Evolutionary conservation across 2,797 vertebrate species (phyloP).

Genomic region (Arctocebus calabarensis): DNA sequence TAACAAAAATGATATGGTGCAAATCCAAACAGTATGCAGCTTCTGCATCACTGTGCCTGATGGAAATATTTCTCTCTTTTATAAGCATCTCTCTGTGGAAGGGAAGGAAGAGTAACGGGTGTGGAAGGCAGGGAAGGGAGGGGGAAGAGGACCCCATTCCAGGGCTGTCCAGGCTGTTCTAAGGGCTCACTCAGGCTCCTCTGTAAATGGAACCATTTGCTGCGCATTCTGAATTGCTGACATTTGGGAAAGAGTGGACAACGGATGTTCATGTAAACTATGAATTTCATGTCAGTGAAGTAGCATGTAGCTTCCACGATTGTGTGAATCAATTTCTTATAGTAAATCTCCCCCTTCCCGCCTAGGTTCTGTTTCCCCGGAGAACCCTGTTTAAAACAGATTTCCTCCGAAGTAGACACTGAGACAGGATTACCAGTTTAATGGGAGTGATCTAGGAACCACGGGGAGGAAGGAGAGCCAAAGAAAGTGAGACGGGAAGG

Average conservation of each 20-base stretch:
- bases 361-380: background rate
- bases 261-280: slow-evolving; percentile 82
- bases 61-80: slow-evolving; percentile 28
- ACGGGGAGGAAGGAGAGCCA: background rate
- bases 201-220: slow-evolving; percentile 82
- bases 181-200: slow-evolving; percentile 74
- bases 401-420: background rate
- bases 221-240: slow-evolving; percentile 73
- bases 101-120: background rate
- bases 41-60: background rate
- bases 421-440: background rate
- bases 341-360: background rate
- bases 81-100: slow-evolving; percentile 16
- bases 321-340: background rate
- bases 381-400: background rate
- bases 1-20: slow-evolving; percentile 34
- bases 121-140: background rate
- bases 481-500: background rate
- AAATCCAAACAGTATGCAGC: slow-evolving; percentile 50
- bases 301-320: slow-evolving; percentile 71
- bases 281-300: slow-evolving; percentile 85
- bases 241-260: slow-evolving; percentile 79
- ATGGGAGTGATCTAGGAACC: background rate
- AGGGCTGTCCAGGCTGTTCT: slow-evolving; percentile 42
- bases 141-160: background rate